These are phyloP conservation scores for Porites divaricata DNA, from an alignment of 92 coral and sea anemone species.

Conservation along the genomic window DNA sequence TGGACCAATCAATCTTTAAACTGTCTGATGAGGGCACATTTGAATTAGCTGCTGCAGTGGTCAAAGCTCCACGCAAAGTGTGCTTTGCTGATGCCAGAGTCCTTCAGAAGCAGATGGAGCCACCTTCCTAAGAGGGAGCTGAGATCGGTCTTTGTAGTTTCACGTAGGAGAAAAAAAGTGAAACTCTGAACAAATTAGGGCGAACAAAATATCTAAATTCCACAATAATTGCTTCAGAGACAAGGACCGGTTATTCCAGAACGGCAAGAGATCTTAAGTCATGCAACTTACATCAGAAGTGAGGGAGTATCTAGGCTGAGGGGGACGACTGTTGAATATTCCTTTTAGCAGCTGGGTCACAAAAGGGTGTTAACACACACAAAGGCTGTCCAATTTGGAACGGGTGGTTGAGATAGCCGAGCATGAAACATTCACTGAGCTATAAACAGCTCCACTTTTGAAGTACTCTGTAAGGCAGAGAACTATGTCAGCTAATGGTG, in stretches of 20 bases:
- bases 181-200: neutral
- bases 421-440: conserved; percentile 29
- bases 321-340: conserved; percentile 1
- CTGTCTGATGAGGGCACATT: conserved; percentile 37
- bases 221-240: too few species aligned
- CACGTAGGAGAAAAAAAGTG: conserved; percentile 23
- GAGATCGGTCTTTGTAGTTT: conserved; percentile 38
- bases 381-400: conserved; percentile 23
- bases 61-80: conserved; percentile 52
- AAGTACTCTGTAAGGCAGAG: conserved; percentile 19
- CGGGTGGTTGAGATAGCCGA: conserved; percentile 39
- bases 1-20: conserved; percentile 61
- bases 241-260: too few species aligned
- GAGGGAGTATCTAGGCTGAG: conserved; percentile 1
- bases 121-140: conserved; percentile 22
- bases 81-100: conserved; percentile 33
- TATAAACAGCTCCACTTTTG: conserved; percentile 29
- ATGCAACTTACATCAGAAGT: neutral
- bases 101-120: conserved; percentile 2
- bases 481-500: conserved; percentile 29
- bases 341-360: neutral
- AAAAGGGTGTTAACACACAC: neutral
- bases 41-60: conserved; percentile 57
- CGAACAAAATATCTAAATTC: too few species aligned
- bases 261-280: neutral